Evolutionary conservation across 2,888 invertebrate species (phyloP), one percentile per base, ranked within the genome.

Genomic region (Troilus luridus): DNA sequence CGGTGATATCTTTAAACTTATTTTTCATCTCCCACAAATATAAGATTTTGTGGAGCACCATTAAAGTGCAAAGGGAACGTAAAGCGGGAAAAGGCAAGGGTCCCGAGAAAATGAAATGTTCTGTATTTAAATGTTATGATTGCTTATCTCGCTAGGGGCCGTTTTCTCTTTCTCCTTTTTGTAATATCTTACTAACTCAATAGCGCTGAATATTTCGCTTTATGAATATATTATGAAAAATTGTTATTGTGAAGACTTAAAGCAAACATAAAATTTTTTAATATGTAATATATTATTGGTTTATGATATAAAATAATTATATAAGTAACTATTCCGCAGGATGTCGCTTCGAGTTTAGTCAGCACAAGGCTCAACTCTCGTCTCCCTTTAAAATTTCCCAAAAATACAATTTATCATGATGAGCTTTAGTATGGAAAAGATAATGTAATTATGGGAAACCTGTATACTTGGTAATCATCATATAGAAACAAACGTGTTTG

Each of bases 51-150:
- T 77, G 17, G 17, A 12, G 24, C 6, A 41, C 27, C 41, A 17
- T 41, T 41, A 41, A 41, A 77, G 72, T 77, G 72, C 72, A 41
- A 41, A 77, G 41, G 72, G 72, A 77, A 17, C 41, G 14, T 77
- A 41, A 67, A 77, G 27, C 41, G 72, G 56, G 9, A 19, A 54
- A 56, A n/a, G 11, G 85, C 85, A 12, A 56, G 7, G 19, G 56
- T n/a, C 11, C 85, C 11, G 56, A 21, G 85, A 85, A 85, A 85
- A 85, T 85, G 85, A 85, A 85, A 85, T 85, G 56, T 56, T 85
- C 85, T 58, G 56, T 85, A 85, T 85, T 85, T 85, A 85, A 85
- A 85, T 85, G 56, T 58, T 85, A 56, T 54, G 56, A 85, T 85
- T n/a, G 85, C 85, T 85, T 58, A 85, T 54, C 56, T 58, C 19